Base-by-base conservation (phyloP, 2,888 invertebrate genomes). In the Dasypolia templi region DNA sequence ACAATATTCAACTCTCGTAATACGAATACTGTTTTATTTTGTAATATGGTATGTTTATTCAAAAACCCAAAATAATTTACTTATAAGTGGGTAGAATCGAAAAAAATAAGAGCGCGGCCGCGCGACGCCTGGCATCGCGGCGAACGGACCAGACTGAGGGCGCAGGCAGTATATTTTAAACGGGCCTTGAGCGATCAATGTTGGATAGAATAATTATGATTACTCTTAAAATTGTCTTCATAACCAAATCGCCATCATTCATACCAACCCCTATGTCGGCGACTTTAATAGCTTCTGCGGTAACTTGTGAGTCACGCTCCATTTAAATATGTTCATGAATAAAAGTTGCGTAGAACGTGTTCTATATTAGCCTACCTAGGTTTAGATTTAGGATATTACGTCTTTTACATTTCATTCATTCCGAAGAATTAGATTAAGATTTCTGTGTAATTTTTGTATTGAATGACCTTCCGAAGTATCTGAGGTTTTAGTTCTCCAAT, bases 281-380 rank as follows among this genome's bases (percentile, higher is more conserved):
- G 79, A 79, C 78, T 87, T 83, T 87, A 87, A 87, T 87, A 86
- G 86, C 83, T 87, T 77, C 67, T 78, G 83, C 69, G 86, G 86
- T 73, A 77, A 86, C 86, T 86, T 85, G 88, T 85, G 76, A 87
- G 86, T 87, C 87, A 86, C 86, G 86, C 81, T 79, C 77, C 86
- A 86, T 86, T 86, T 86, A 82, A 82, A 87, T 86, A 81, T 86
- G 86, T 87, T 76, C 66, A 69, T 56, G 80, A 74, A 87, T 84
- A 82, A 87, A 82, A 87, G 68, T 78, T 84, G 75, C 75, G 84
- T 77, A 61, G 11, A 49, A 53, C 69, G 63, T 72, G 56, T 68
- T 32, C 65, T 59, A 61, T 65, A 55, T 44, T 7, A 32, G 64
- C 39, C n/a, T 68, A 51, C 44, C 35, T 56, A 17, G 14, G 44